phyloP scores from a whole-genome alignment of 2,888 invertebrate species.

The Hydroisotoma schaefferi region DNA sequence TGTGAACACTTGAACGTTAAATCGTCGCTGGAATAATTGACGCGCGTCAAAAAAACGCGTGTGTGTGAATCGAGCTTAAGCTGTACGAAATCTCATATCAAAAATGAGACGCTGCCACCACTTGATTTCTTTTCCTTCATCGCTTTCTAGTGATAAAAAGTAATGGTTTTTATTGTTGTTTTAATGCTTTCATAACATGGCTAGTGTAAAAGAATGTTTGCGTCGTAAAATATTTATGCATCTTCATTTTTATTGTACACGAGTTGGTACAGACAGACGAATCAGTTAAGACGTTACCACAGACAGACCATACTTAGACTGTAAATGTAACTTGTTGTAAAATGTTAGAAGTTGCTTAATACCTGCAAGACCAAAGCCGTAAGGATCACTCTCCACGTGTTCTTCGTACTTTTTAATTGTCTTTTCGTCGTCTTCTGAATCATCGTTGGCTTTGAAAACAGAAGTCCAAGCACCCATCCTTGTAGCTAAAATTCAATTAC shows the following conservation, averaged over 20 bases:
- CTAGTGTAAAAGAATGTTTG: neutral
- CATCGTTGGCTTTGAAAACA: slow-evolving; percentile 11
- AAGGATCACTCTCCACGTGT: slow-evolving; percentile 15
- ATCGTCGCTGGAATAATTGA: too few species aligned
- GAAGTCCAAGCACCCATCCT: slow-evolving; percentile 29
- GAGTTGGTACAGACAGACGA: too few species aligned
- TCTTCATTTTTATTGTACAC: too few species aligned
- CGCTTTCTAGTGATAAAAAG: slow-evolving; percentile 13
- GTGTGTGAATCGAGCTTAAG: too few species aligned
- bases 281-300: too few species aligned
- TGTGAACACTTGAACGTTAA: too few species aligned
- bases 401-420: slow-evolving; percentile 28
- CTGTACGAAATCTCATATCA: slow-evolving; percentile 30
- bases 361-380: too few species aligned
- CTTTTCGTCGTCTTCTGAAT: slow-evolving; percentile 17
- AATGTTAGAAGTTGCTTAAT: too few species aligned
- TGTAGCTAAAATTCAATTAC: neutral
- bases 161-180: slow-evolving; percentile 4
- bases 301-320: too few species aligned
- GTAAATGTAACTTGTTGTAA: too few species aligned
- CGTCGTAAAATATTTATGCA: neutral
- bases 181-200: neutral
- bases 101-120: slow-evolving; percentile 34
- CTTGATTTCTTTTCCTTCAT: slow-evolving; percentile 18
- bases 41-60: too few species aligned